Evolutionary conservation across 2,113 vertebrate species (phyloP).

Genomic region (Zosterops pallidus): DNA sequence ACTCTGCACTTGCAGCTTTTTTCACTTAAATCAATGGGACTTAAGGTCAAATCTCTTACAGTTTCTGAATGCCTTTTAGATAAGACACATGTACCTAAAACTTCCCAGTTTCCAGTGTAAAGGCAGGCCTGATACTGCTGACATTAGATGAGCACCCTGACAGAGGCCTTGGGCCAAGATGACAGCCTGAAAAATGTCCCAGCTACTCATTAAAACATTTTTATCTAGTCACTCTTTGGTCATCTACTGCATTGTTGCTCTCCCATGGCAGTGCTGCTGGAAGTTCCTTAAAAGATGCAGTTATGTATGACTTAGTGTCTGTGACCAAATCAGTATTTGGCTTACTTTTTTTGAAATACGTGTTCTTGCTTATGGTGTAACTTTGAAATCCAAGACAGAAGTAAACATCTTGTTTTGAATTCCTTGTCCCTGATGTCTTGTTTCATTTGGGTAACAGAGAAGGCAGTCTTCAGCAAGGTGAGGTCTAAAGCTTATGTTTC

Average conservation of each 20-base stretch:
- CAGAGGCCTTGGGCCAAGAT: background rate
- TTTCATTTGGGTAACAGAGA: background rate
- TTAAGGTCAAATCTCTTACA: background rate
- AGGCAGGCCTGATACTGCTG: background rate
- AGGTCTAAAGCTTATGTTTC: background rate
- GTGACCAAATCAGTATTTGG: background rate
- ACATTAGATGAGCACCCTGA: fast-evolving
- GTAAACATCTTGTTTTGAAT: background rate
- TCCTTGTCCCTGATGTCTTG: background rate
- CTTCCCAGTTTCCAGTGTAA: background rate
- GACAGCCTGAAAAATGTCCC: background rate
- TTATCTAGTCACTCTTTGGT: background rate
- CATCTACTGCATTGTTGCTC: background rate
- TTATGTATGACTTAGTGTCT: background rate
- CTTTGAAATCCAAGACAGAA: background rate
- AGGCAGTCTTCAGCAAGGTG: background rate
- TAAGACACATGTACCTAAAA: background rate
- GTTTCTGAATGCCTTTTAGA: background rate
- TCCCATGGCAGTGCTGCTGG: background rate
- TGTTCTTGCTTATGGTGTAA: background rate
- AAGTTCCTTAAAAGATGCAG: background rate
- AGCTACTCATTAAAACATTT: background rate
- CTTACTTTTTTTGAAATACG: background rate
- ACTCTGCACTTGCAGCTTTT: background rate
- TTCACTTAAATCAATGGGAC: background rate